These are phyloP conservation scores for Trematocara nigrifrons DNA, from an alignment of 2,113 vertebrate genomes.

Conservation along the genomic window DNA sequence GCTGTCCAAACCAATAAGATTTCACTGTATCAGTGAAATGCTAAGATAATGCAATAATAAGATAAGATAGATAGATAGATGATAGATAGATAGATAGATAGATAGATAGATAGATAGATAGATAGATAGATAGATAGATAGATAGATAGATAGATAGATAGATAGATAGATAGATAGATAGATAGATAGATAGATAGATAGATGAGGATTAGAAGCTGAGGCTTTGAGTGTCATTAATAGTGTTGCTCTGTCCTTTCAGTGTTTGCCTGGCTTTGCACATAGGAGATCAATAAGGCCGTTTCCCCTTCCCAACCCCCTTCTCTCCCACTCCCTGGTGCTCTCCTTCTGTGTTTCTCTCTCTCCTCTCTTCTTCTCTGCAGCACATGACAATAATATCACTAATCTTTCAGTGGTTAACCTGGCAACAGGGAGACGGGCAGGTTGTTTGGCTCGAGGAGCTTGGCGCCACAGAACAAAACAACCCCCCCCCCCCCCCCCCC, in stretches of 20 bases:
- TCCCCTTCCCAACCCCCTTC: slow-evolving; percentile 64
- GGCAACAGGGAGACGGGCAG: slow-evolving; percentile 34
- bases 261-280: slow-evolving; percentile 78
- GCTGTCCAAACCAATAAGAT: background rate
- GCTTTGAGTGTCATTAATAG: slow-evolving; percentile 67
- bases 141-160: slow-evolving; percentile 43
- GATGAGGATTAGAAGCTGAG: slow-evolving; percentile 45
- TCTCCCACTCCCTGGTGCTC: slow-evolving; percentile 33
- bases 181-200: slow-evolving; percentile 33
- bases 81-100: too few species aligned
- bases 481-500: background rate
- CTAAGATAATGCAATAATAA: background rate
- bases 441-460: slow-evolving; percentile 19
- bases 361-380: slow-evolving; percentile 12
- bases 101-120: background rate
- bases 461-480: background rate
- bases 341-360: slow-evolving; percentile 26
- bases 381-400: slow-evolving; percentile 60
- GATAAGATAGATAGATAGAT: background rate
- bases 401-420: slow-evolving; percentile 59
- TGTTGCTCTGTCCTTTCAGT: slow-evolving; percentile 71
- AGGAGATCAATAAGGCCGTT: slow-evolving; percentile 71
- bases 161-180: slow-evolving; percentile 9
- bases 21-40: background rate
- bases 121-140: slow-evolving; percentile 35